phyloP scores from a whole-genome alignment of 2,113 vertebrate species.

The Phrynosoma platyrhinos region DNA sequence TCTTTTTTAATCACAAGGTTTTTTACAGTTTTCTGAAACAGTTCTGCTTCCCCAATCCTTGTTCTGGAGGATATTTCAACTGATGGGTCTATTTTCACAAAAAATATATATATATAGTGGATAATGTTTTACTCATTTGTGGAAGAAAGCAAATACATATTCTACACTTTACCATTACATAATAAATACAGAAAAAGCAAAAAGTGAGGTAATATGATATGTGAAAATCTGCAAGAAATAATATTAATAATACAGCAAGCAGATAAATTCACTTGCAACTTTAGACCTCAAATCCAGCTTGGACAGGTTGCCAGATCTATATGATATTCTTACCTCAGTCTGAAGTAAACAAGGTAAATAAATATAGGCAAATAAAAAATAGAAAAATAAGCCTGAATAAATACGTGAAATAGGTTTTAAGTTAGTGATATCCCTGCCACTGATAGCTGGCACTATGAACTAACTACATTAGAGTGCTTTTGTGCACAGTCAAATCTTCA shows the following conservation, averaged over 20 bases:
- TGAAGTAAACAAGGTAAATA: neutral
- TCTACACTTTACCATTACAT: neutral
- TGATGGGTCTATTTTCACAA: neutral
- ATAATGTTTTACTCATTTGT: neutral
- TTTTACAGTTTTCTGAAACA: neutral
- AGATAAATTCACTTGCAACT: neutral
- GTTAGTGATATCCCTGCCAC: neutral
- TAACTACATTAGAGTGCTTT: neutral
- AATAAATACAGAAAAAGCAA: neutral
- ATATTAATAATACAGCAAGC: neutral
- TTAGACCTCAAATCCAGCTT: neutral
- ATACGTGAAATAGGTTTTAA: neutral
- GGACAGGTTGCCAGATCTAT: neutral
- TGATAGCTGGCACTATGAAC: neutral
- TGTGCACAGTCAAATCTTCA: neutral
- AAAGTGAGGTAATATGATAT: neutral
- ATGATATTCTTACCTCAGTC: neutral
- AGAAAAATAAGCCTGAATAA: neutral
- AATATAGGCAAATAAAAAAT: no score
- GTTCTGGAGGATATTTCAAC: neutral
- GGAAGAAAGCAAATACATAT: neutral
- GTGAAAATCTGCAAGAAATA: neutral
- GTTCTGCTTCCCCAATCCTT: neutral
- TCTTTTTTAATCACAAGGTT: neutral
- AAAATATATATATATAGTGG: no score